A percentile compares a stretch with the other conserved stretches of the same genome.
These are phyloP conservation scores for Hemibagrus wyckioides DNA, from an alignment of 2,113 vertebrate species.

Conservation along the genomic window DNA sequence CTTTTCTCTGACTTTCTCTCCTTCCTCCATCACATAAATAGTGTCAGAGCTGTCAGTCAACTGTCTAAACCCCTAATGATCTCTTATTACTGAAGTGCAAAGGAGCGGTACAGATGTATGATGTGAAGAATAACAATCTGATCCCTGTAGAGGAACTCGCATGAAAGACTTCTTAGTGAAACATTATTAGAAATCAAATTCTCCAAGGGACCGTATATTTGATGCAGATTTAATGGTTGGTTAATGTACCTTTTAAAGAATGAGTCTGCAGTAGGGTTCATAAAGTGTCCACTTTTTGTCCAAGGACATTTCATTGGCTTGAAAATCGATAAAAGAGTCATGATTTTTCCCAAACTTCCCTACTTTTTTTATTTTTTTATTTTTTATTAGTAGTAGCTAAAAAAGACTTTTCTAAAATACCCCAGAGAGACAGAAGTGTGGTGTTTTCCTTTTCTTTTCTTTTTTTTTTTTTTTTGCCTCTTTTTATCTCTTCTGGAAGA, in stretches of 20 bases:
- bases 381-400: neutral
- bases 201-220: neutral
- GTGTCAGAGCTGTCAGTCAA: conserved; percentile 21
- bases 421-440: neutral
- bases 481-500: conserved; percentile 26
- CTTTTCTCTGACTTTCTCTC: conserved; percentile 58
- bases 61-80: conserved; percentile 22
- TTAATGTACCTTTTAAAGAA: conserved; percentile 28
- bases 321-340: neutral
- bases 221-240: neutral
- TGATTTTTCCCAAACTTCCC: neutral
- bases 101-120: conserved; percentile 9
- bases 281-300: conserved; percentile 21
- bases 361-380: neutral
- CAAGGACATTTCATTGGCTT: conserved; percentile 7
- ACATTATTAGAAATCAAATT: conserved; percentile 1
- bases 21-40: conserved; percentile 37
- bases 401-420: neutral
- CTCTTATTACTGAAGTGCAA: conserved; percentile 22
- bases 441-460: neutral
- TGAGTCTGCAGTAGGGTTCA: neutral
- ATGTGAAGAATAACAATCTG: conserved; percentile 26
- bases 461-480: neutral
- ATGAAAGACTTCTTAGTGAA: neutral
- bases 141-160: conserved; percentile 17